Evolutionary conservation across 2,797 vertebrate species (phyloP).

Genomic region (Cuculus canorus): DNA sequence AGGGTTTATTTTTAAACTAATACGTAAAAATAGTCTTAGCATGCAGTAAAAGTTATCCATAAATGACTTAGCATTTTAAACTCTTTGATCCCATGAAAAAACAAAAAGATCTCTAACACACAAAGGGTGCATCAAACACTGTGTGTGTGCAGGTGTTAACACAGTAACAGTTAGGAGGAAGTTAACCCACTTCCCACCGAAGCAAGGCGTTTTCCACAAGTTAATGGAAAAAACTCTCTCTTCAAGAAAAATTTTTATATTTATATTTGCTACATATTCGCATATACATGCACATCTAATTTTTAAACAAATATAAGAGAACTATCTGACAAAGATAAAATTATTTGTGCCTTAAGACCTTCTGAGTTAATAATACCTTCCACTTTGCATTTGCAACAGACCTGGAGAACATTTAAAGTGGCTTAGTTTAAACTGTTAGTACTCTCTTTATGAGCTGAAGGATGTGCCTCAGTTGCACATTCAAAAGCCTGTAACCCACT

Average conservation of each 20-base stretch:
- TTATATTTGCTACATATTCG: background rate
- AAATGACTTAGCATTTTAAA: background rate
- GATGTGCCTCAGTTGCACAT: background rate
- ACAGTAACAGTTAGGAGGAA: background rate
- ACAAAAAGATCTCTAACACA: background rate
- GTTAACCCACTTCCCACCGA: background rate
- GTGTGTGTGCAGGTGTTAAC: too few relatives aligned
- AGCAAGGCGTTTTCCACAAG: background rate
- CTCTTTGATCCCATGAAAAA: background rate
- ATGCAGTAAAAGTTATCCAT: background rate
- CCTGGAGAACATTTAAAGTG: background rate
- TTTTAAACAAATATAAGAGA: background rate
- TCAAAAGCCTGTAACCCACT: background rate
- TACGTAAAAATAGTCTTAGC: background rate
- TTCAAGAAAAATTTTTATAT: background rate
- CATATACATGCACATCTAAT: accelerated
- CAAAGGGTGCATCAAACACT: background rate
- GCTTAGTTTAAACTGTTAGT: background rate
- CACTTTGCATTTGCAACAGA: background rate
- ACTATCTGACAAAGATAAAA: background rate
- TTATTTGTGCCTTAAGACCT: background rate
- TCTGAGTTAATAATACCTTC: background rate
- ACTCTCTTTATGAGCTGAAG: background rate
- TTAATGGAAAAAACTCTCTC: background rate
- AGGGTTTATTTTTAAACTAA: background rate